Evolutionary conservation across 2,797 vertebrate genomes (phyloP).

Genomic region (Pantherophis vulpinus): DNA sequence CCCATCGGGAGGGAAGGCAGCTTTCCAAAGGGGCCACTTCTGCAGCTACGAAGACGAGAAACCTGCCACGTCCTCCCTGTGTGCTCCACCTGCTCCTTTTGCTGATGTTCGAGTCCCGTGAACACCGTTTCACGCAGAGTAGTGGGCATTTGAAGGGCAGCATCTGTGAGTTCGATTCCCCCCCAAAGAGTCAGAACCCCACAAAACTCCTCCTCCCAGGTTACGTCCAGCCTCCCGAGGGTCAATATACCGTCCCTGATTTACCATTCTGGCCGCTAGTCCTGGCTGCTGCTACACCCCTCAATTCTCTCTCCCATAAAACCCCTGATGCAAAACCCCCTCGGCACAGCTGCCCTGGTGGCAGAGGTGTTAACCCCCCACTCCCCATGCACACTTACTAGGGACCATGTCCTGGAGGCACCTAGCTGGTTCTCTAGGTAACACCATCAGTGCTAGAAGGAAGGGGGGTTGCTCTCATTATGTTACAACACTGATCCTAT

Average conservation of each 20-base stretch:
- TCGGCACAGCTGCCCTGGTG: not conserved
- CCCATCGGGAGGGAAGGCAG: not conserved
- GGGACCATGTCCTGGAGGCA: not conserved
- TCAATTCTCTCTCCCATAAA: not conserved
- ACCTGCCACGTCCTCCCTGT: not conserved
- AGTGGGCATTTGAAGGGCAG: not conserved
- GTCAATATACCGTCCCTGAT: not conserved
- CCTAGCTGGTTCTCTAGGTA: not conserved
- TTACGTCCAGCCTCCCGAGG: not conserved
- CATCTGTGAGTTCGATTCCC: not conserved
- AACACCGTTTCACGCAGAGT: not conserved
- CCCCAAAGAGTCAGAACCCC: not conserved
- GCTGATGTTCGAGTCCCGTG: not conserved
- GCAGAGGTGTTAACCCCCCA: not conserved
- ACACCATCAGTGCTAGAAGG: too few species aligned
- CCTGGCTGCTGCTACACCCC: not conserved
- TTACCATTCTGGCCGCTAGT: not conserved
- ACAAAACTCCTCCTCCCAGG: too few species aligned
- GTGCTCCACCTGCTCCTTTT: not conserved
- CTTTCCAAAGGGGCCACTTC: not conserved
- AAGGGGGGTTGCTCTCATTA: too few species aligned
- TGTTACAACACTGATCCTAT: too few species aligned
- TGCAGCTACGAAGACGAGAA: not conserved
- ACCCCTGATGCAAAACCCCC: not conserved
- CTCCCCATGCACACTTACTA: not conserved